phyloP scores from a whole-genome alignment of 2,888 invertebrate species.

The Oscheius onirici region DNA sequence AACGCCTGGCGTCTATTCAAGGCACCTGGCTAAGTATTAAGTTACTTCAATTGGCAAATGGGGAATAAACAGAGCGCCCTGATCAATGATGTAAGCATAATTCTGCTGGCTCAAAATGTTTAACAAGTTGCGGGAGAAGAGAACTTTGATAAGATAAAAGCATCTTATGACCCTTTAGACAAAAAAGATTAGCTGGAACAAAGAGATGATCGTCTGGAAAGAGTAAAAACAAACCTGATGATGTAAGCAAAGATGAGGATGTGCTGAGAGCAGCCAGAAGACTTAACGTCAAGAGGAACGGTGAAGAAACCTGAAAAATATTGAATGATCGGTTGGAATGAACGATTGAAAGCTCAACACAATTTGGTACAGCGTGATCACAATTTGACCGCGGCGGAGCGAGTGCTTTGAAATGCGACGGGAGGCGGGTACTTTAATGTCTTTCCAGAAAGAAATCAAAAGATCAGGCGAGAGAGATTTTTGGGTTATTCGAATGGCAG shows the following conservation, averaged over 20 bases:
- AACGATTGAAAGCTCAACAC: background rate
- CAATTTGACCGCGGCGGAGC: background rate
- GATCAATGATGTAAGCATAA: too few relatives aligned
- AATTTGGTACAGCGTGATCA: background rate
- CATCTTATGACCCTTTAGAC: background rate
- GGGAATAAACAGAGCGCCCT: too few relatives aligned
- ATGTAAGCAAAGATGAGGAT: background rate
- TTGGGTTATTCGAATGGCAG: background rate
- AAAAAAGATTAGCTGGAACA: background rate
- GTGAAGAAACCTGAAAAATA: conserved; percentile 6
- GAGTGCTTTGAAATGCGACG: background rate
- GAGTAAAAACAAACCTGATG: background rate
- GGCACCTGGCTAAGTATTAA: too few relatives aligned
- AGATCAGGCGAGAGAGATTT: background rate
- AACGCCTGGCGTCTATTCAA: too few relatives aligned
- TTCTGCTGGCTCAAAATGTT: background rate
- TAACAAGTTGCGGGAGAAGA: background rate
- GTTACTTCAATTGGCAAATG: too few relatives aligned
- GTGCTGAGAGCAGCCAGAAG: conserved; percentile 9
- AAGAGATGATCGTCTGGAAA: background rate
- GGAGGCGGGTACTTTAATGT: background rate
- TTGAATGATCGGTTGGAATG: too few relatives aligned
- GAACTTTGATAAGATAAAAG: too few relatives aligned
- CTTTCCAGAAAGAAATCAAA: background rate
- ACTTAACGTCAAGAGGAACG: background rate